Percentiles rank a stretch among this genome's conserved stretches.
Conservation (phyloP, 2,113 vertebrate genomes). For the Rhipidura dahli region DNA sequence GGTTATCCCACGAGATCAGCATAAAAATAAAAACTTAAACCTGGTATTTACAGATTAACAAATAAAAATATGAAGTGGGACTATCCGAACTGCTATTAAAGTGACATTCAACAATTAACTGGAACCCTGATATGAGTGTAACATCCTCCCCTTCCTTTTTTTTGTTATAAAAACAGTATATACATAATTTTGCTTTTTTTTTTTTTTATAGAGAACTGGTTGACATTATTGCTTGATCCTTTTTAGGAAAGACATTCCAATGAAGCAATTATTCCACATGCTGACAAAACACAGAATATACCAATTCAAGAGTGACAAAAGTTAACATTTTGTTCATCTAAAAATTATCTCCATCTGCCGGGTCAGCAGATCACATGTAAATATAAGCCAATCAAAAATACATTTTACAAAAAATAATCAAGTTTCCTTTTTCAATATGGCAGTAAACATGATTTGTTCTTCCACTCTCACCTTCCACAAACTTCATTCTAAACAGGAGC, state of each 20-base stretch:
- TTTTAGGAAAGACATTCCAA: slow-evolving; percentile 19
- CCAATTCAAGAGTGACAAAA: slow-evolving; percentile 28
- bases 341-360: neutral
- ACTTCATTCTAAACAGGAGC: slow-evolving; percentile 12
- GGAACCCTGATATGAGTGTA: slow-evolving; percentile 24
- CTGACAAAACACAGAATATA: neutral
- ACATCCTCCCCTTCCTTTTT: neutral
- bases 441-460: slow-evolving; percentile 58
- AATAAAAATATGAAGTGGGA: slow-evolving; percentile 31
- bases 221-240: slow-evolving; percentile 73
- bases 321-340: slow-evolving; percentile 4
- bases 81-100: slow-evolving; percentile 46
- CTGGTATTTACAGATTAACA: neutral
- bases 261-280: slow-evolving; percentile 2
- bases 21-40: slow-evolving; percentile 15
- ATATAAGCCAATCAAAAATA: slow-evolving; percentile 42
- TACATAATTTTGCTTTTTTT: neutral
- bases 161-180: slow-evolving; percentile 6
- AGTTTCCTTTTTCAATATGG: slow-evolving; percentile 16
- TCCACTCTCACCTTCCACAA: slow-evolving; percentile 35
- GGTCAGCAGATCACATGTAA: neutral
- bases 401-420: neutral
- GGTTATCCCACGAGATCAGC: slow-evolving; percentile 18
- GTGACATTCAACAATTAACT: slow-evolving; percentile 57
- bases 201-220: slow-evolving; percentile 46